Evolutionary conservation across 1,140 invertebrate genomes (phyloP), one percentile per base, ranked within the genome.

Genomic region (Trichogramma pretiosum): DNA sequence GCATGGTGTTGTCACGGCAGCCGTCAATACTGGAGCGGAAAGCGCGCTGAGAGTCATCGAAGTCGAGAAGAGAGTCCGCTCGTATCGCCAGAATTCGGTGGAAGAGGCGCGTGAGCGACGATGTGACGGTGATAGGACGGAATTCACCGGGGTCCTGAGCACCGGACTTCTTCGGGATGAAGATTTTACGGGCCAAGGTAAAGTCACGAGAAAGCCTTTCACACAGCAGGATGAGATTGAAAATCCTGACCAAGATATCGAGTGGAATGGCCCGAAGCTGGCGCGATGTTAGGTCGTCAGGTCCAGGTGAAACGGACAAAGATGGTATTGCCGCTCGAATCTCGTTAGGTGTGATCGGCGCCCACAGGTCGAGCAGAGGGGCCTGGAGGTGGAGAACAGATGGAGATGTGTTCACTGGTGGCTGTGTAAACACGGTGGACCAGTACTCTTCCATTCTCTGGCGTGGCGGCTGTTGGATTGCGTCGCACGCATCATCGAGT

Each of bases 111-210:
- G 52, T 49, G 11, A 52, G 32, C 0, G 54, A 48, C 5, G 52
- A 56, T 4, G 48, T 11, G 2, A 58, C 38, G 11, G 43, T 36
- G 14, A 54, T 58, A 0, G 56, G 51, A 1, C 56, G 16, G 24
- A 51, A 56, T 9, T 56, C 53, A 14, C 34, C 32, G 0, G 56
- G 49, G 0, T 7, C 3, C 2, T 26, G 9, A n/a, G 32, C 37
- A 2, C 42, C 42, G 0, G 19, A 2, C 9, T 46, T 50, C 48
- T 61, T 63, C 14, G 56, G 53, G 17, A 63, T 50, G 2, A 56
- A 46, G 1, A 56, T 38, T 1, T 58, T 55, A 5, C 52, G 38
- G 7, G 30, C 32, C 10, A 34, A 39, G 3, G 52, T 22, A 3
- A 44, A n/a, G 3, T n/a, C 8, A 1, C 23, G 1, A 0, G 49